Conservation (phyloP, 1,140 invertebrate species). For the Formica exsecta region DNA sequence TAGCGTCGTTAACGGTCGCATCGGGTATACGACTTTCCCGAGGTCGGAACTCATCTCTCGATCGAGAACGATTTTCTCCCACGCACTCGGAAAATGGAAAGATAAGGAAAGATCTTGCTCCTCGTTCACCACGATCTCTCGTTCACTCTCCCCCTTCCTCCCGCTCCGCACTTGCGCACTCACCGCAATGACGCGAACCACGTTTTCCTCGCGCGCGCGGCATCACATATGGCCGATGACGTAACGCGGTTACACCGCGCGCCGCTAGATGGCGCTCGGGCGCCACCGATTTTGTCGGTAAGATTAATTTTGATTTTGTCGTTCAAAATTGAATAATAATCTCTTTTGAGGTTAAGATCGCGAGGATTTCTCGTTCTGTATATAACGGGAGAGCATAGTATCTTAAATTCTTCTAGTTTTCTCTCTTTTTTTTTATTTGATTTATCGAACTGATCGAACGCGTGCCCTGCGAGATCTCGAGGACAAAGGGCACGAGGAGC, state of each 20-base stretch:
- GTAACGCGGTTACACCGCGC: not conserved
- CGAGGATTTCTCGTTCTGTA: no score
- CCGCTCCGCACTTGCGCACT: not conserved
- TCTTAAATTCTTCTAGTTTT: not conserved
- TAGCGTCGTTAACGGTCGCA: slow-evolving; percentile 87
- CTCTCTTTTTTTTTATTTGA: not conserved
- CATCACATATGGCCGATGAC: not conserved
- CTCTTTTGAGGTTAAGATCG: no score
- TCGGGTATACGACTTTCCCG: slow-evolving; percentile 86
- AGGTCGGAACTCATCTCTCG: slow-evolving; percentile 30
- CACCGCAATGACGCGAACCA: slow-evolving; percentile 70
- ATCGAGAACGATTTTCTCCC: not conserved
- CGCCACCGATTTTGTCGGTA: not conserved
- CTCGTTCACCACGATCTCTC: slow-evolving; percentile 51
- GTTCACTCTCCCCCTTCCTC: not conserved
- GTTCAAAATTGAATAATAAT: not conserved
- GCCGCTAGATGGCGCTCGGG: not conserved
- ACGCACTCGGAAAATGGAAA: not conserved
- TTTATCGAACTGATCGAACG: not conserved
- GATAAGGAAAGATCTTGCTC: no score
- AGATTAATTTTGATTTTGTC: not conserved
- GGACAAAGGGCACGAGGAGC: no score
- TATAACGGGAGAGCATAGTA: no score
- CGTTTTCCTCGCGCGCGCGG: slow-evolving; percentile 59
- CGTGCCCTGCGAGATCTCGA: not conserved